Conservation (phyloP, 2,888 invertebrate species). For the Tridacna crocea region DNA sequence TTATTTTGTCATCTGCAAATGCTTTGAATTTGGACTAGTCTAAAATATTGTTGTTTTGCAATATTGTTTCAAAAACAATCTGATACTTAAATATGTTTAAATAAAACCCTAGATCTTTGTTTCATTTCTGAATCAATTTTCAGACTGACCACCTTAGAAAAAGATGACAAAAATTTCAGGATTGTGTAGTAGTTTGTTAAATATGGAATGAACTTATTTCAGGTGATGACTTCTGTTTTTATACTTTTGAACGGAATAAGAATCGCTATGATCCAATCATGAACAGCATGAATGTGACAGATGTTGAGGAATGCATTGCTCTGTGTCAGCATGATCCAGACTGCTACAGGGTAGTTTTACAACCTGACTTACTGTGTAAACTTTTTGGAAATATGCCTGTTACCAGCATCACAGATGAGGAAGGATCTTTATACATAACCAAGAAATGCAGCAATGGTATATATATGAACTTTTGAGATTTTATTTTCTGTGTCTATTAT, state of each 20-base stretch:
- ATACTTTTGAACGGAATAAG: not conserved
- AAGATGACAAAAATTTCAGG: too few species aligned
- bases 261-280: not conserved
- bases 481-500: too few species aligned
- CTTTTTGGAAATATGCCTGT: not conserved
- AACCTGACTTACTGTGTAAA: constrained; percentile 1
- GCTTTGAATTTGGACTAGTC: too few species aligned
- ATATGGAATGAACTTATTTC: not conserved
- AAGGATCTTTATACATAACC: not conserved
- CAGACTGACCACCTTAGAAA: too few species aligned
- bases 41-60: too few species aligned
- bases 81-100: too few species aligned
- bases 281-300: not conserved
- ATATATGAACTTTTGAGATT: too few species aligned
- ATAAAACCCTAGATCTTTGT: too few species aligned
- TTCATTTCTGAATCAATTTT: too few species aligned
- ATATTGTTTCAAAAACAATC: too few species aligned
- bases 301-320: not conserved
- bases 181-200: too few species aligned
- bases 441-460: constrained; percentile 7
- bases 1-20: too few species aligned
- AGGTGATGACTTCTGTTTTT: not conserved
- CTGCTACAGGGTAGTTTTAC: not conserved
- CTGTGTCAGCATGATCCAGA: constrained; percentile 2
- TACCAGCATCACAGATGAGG: not conserved